phyloP scores from a whole-genome alignment of 2,888 invertebrate genomes.

The Latrodectus elegans region DNA sequence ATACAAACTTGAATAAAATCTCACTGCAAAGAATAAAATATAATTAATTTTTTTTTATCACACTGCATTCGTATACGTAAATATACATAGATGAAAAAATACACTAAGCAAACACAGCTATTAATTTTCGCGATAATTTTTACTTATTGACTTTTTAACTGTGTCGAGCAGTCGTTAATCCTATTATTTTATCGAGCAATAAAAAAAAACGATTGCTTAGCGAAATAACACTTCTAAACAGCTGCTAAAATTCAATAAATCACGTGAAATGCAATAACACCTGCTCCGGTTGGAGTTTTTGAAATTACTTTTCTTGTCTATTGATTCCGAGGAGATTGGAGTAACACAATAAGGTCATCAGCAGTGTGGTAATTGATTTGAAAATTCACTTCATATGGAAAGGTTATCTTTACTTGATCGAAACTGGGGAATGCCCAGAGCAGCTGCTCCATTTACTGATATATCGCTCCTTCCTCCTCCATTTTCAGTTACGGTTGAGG shows the following conservation, averaged over 20 bases:
- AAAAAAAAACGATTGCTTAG: too few relatives aligned
- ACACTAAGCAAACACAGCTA: too few relatives aligned
- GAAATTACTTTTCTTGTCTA: slow-evolving; percentile 51
- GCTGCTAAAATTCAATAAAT: slow-evolving; percentile 25
- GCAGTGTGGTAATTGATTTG: slow-evolving; percentile 38
- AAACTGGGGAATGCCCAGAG: background rate
- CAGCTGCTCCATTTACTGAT: background rate
- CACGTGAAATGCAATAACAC: slow-evolving; percentile 36
- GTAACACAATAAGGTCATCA: slow-evolving; percentile 16
- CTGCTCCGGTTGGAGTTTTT: slow-evolving; percentile 34
- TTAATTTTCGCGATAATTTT: too few relatives aligned
- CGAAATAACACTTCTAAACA: too few relatives aligned
- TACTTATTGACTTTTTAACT: too few relatives aligned
- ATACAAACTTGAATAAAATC: too few relatives aligned
- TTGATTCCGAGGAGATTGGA: slow-evolving; percentile 35
- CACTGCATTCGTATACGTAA: too few relatives aligned
- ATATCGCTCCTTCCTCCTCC: background rate
- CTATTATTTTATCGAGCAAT: too few relatives aligned
- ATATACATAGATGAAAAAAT: too few relatives aligned
- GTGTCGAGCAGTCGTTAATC: too few relatives aligned
- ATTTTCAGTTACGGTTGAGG: background rate
- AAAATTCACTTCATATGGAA: slow-evolving; percentile 47
- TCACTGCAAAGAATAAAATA: too few relatives aligned
- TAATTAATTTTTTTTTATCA: too few relatives aligned
- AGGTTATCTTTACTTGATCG: slow-evolving; percentile 11